These are phyloP conservation scores for Gobius niger DNA, from an alignment of 2,113 vertebrate genomes.

Conservation along the genomic window DNA sequence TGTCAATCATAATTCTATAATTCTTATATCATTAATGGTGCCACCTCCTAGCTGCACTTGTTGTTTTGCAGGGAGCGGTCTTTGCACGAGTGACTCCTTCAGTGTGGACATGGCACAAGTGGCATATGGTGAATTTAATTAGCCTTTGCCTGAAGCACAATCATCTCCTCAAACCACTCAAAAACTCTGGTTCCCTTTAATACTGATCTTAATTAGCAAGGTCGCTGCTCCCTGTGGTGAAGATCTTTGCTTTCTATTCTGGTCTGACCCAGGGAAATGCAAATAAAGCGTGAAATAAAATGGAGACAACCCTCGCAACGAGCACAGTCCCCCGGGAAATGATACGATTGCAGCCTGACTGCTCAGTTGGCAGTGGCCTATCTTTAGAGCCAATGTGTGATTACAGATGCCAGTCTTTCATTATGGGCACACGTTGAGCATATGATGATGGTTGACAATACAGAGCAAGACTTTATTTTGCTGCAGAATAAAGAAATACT, in stretches of 20 bases:
- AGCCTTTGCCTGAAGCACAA: constrained; percentile 59
- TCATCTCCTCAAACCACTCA: constrained; percentile 47
- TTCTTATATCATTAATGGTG: no score
- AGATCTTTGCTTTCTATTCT: constrained; percentile 55
- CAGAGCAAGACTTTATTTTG: constrained; percentile 11
- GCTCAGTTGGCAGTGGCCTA: constrained; percentile 46
- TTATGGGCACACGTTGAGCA: constrained; percentile 57
- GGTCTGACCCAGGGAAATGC: constrained; percentile 27
- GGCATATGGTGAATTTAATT: constrained; percentile 77
- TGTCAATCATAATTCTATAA: no score
- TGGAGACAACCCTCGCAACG: constrained; percentile 21
- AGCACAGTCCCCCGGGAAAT: constrained; percentile 51
- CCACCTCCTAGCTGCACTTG: no score
- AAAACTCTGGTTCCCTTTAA: constrained; percentile 48
- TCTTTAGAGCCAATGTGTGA: constrained; percentile 66
- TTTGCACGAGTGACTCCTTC: constrained; percentile 60
- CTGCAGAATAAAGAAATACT: neutral
- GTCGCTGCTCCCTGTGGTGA: constrained; percentile 33
- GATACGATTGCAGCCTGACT: constrained; percentile 48
- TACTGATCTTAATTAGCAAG: constrained; percentile 53
- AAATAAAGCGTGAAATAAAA: constrained; percentile 22
- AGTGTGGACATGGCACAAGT: constrained; percentile 58
- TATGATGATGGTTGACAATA: constrained; percentile 23
- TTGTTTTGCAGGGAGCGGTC: constrained; percentile 38
- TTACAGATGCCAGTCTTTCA: constrained; percentile 67